Evolutionary conservation across 1,140 invertebrate genomes (phyloP), one percentile per base, ranked within the genome.

Genomic region (Pantala flavescens): DNA sequence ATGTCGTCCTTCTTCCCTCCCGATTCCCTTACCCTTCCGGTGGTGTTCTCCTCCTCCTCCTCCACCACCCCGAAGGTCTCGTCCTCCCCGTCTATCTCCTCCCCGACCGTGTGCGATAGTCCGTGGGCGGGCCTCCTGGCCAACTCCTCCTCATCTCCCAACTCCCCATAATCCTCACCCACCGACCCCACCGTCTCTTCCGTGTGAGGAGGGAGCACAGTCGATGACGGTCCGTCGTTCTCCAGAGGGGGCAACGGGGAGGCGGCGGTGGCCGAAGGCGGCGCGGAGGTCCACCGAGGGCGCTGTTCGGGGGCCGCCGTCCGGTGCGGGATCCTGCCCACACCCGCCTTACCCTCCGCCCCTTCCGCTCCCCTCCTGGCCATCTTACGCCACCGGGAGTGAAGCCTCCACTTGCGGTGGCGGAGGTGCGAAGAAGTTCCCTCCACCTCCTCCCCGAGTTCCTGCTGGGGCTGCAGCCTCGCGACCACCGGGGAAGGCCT

Each of bases 1-100:
- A 94, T 89, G 81, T 95, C 93, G 76, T 87, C 88, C 77, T 89
- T 74, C 14, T 23, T 24, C 7, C 49, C 24, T 55, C 73, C 21
- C 21, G n/a, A 19, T 0, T 70, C 55, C 21, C n/a, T 55, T 16
- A 70, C 43, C 21, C 43, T 36, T 14, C 9, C 24, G 3, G 72
- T 12, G 19, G 21, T 28, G 71, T 19, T 28, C 7, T 72, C 28
- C 23, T 24, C 23, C 28, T 73, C 72, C 12, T 42, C 72, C 12
- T 73, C 72, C 14, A 2, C 71, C 3, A 24, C 3, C 71, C 36
- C 71, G 19, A 19, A 2, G 19, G 19, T 19, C 49, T 63, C 49
- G 12, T 63, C 49, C 49, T 63, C 49, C 16, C 49, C 49, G 16
- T 21, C 49, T 3, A 63, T 21, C 49, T 63, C 49, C 3, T 21